These are phyloP conservation scores for Sciurus niger DNA, from an alignment of 2,113 vertebrate species.

Conservation along the genomic window DNA sequence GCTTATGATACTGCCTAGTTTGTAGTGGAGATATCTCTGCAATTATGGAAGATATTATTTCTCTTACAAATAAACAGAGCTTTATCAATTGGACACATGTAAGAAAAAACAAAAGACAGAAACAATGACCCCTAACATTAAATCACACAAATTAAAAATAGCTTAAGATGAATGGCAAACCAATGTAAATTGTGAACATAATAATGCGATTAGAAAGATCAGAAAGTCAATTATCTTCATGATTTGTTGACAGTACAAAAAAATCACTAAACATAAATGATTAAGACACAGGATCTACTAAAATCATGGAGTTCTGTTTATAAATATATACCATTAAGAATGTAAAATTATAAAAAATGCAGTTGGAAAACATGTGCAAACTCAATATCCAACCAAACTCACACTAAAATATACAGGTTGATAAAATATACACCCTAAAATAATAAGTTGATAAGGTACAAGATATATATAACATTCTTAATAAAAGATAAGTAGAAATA, in stretches of 20 bases:
- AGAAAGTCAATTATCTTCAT: background rate
- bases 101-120: background rate
- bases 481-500: background rate
- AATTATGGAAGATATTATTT: background rate
- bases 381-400: background rate
- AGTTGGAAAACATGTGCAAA: background rate
- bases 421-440: background rate
- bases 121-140: background rate
- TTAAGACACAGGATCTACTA: background rate
- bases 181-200: background rate
- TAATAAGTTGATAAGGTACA: background rate
- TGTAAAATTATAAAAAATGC: background rate
- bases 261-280: background rate
- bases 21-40: background rate
- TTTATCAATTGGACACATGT: background rate
- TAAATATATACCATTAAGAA: background rate
- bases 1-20: background rate
- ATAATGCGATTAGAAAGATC: background rate
- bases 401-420: too few relatives aligned
- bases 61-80: background rate
- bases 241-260: background rate
- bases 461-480: background rate
- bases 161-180: background rate
- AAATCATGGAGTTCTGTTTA: background rate
- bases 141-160: background rate